Base-by-base conservation (phyloP, 1,140 invertebrate species). In the Pogonus chalceus region DNA sequence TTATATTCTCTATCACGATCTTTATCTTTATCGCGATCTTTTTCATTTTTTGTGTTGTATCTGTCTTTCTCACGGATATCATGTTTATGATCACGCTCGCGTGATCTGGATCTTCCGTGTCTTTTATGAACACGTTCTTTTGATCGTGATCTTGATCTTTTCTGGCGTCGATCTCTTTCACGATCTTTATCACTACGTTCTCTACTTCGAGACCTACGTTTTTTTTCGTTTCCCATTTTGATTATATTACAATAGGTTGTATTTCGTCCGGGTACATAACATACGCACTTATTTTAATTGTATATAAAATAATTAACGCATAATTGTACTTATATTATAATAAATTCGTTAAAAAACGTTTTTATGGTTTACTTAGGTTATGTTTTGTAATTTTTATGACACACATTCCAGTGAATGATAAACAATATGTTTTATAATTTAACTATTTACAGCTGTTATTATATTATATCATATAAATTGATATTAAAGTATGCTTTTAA, bases 211-310 rank as follows among this genome's bases (percentile, higher is more conserved):
- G 76, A 76, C 12, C 75, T 65, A 14, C 75, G 65, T 55, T 76
- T 76, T 61, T 76, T 76, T 53, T 78, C 75, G 56, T 69, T 73
- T 3, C 63, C 75, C 75, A 76, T 76, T 51, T 54, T 43, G 18
- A 3, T 43, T 43, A 18, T 12, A 10, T 7, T 12, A 16, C 18
- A 43, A 4, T 31, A n/a, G n/a, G n/a, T n/a, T n/a, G n/a, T n/a
- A n/a, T n/a, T n/a, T n/a, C n/a, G n/a, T n/a, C n/a, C n/a, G n/a
- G n/a, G n/a, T n/a, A n/a, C n/a, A n/a, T n/a, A n/a, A n/a, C 26
- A 31, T 7, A 31, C 4, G 26, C 26, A 14, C 26, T 31, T 7
- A 7, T 31, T 14, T 4, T 31, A 31, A 31, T 7, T 31, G 4
- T 31, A 7, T 7, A 31, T 31, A 31, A 31, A 31, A 14, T 31